Evolutionary conservation across 2,888 invertebrate species (phyloP).

Genomic region (Drosophila hamatofila): DNA sequence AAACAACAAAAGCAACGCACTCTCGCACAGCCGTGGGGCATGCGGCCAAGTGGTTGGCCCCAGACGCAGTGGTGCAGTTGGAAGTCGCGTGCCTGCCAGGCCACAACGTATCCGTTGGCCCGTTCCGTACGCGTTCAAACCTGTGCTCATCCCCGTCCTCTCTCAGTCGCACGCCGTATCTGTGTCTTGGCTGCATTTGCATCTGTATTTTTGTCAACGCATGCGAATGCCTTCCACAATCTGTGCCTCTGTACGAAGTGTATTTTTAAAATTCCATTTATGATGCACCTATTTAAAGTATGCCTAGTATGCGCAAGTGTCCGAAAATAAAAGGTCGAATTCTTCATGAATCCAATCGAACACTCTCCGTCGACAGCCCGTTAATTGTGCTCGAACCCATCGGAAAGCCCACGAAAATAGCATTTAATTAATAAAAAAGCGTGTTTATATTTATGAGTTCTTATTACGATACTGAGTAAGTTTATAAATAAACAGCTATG

Average conservation of each 20-base stretch:
- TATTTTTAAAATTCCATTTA: conserved; percentile 42
- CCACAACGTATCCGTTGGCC: conserved; percentile 69
- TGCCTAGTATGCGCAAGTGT: conserved; percentile 42
- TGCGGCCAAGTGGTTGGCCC: conserved; percentile 67
- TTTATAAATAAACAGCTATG: conserved; percentile 55
- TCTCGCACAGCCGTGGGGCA: conserved; percentile 34
- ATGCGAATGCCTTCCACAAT: conserved; percentile 14
- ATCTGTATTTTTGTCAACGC: conserved; percentile 38
- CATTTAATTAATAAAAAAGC: conserved; percentile 25
- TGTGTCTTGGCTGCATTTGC: conserved; percentile 17
- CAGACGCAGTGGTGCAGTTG: conserved; percentile 68
- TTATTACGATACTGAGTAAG: conserved; percentile 84
- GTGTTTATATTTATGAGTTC: conserved; percentile 78
- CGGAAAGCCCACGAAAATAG: conserved; percentile 9
- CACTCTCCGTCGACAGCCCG: conserved; percentile 15
- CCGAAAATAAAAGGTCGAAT: conserved; percentile 22
- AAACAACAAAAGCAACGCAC: conserved; percentile 52
- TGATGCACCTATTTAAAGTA: conserved; percentile 49
- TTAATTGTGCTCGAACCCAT: conserved; percentile 32
- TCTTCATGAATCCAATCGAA: conserved; percentile 26
- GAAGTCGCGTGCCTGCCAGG: conserved; percentile 73
- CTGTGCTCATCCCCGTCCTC: conserved; percentile 10
- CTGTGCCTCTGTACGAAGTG: conserved; percentile 16
- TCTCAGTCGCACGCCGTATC: neutral
- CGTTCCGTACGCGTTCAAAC: conserved; percentile 39